Conservation (phyloP, 2,113 vertebrate genomes). For the Calypte anna region DNA sequence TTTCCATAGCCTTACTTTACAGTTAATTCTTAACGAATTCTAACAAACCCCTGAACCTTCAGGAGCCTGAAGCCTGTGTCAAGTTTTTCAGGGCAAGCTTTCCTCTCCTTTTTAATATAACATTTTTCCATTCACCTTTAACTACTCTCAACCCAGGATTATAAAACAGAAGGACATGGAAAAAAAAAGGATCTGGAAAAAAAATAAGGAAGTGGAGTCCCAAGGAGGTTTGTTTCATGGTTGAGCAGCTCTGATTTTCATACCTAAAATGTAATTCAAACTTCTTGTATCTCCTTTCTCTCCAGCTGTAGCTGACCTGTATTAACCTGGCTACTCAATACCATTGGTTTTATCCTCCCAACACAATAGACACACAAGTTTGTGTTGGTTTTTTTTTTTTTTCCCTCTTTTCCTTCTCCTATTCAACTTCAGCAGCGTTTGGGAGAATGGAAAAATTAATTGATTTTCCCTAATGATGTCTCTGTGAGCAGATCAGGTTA, state of each 20-base stretch:
- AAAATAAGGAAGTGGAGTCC: neutral
- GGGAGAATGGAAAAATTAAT: slow-evolving; percentile 79
- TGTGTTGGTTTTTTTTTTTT: neutral
- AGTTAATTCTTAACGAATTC: neutral
- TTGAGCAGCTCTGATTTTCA: slow-evolving; percentile 36
- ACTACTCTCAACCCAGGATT: neutral
- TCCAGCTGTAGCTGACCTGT: slow-evolving; percentile 46
- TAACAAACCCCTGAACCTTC: neutral
- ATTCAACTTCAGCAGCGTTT: slow-evolving; percentile 60
- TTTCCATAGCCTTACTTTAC: neutral
- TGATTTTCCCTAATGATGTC: slow-evolving; percentile 72
- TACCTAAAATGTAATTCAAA: slow-evolving; percentile 44
- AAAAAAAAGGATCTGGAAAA: neutral
- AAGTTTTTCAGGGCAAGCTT: neutral
- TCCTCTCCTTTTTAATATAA: neutral
- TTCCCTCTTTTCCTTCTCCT: slow-evolving; percentile 1
- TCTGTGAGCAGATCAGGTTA: slow-evolving; percentile 70
- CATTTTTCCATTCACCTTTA: slow-evolving; percentile 45
- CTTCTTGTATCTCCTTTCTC: slow-evolving; percentile 61
- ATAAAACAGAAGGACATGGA: neutral
- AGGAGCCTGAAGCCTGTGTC: neutral
- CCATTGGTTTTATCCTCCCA: slow-evolving; percentile 46
- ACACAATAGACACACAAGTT: slow-evolving; percentile 45
- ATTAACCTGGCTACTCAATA: slow-evolving; percentile 62
- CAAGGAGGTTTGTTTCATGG: slow-evolving; percentile 2